Percentiles rank a stretch among this genome's conserved stretches.
These are phyloP conservation scores for Hemibagrus wyckioides DNA, from an alignment of 2,113 vertebrate genomes.

Conservation along the genomic window DNA sequence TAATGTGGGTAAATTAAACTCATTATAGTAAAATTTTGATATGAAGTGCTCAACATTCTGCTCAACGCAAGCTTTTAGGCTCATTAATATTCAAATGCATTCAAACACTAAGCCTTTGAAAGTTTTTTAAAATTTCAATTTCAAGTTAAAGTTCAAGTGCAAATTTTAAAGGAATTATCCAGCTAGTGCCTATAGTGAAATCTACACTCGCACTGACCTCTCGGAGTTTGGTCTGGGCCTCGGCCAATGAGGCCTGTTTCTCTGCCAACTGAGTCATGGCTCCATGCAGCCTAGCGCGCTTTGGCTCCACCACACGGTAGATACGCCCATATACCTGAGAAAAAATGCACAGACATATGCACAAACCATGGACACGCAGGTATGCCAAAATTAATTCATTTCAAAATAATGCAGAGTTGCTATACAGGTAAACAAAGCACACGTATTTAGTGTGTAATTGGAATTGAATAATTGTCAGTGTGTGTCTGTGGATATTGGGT, in stretches of 20 bases:
- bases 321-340: slow-evolving; percentile 81
- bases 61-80: not conserved
- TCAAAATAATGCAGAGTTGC: not conserved
- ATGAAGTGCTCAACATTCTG: not conserved
- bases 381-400: not conserved
- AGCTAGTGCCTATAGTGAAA: not conserved
- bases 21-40: not conserved
- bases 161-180: not conserved
- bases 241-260: slow-evolving; percentile 81
- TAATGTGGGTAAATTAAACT: not conserved
- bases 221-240: slow-evolving; percentile 80
- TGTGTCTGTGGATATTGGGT: not conserved
- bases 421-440: not conserved
- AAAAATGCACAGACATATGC: slow-evolving; percentile 17
- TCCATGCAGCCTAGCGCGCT: slow-evolving; percentile 72
- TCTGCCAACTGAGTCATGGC: slow-evolving; percentile 79
- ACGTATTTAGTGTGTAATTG: not conserved
- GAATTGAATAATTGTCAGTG: not conserved
- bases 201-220: slow-evolving; percentile 61
- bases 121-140: too few species aligned
- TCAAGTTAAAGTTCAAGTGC: not conserved
- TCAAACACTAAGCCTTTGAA: not conserved
- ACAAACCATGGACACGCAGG: slow-evolving; percentile 1
- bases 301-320: slow-evolving; percentile 84
- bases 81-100: not conserved